phyloP scores from a whole-genome alignment of 1,140 invertebrate species.

The Lordiphosa mommai region DNA sequence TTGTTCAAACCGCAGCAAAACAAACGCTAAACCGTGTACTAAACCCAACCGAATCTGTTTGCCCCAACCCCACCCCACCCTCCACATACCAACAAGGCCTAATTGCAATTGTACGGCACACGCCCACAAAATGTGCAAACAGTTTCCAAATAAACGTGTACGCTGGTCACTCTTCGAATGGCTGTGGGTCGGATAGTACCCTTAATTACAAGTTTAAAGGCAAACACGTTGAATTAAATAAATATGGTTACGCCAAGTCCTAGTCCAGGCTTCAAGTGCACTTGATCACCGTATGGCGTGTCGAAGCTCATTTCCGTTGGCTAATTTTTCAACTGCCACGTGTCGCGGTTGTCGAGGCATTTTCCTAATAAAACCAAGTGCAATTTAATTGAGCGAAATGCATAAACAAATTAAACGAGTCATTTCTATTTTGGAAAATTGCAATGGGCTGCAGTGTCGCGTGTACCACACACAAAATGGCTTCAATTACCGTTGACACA shows the following conservation, averaged over 20 bases:
- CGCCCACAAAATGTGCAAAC: constrained; percentile 58
- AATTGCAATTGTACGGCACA: constrained; percentile 53
- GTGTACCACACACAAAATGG: constrained; percentile 50
- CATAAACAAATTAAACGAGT: constrained; percentile 47
- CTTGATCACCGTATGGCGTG: constrained; percentile 62
- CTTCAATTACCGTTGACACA: constrained; percentile 55
- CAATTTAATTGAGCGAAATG: constrained; percentile 67
- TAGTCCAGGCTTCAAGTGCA: constrained; percentile 14
- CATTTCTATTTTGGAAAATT: constrained; percentile 28
- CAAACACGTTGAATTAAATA: constrained; percentile 28
- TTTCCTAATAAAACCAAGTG: constrained; percentile 50
- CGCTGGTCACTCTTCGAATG: constrained; percentile 7
- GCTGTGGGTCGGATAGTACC: constrained; percentile 9
- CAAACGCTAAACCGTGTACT: constrained; percentile 26
- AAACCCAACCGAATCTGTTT: constrained; percentile 10
- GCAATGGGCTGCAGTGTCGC: constrained; percentile 29
- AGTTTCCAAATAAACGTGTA: constrained; percentile 32
- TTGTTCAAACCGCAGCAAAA: constrained; percentile 24
- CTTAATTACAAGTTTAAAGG: constrained; percentile 59
- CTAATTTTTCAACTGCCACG: constrained; percentile 36
- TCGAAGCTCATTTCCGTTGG: constrained; percentile 39
- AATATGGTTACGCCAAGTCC: constrained; percentile 28
- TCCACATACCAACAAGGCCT: constrained; percentile 42
- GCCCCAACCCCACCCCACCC: background rate
- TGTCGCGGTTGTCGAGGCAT: background rate